These are phyloP conservation scores for Schrankia costaestrigalis DNA, from an alignment of 2,888 invertebrate species.

Conservation along the genomic window DNA sequence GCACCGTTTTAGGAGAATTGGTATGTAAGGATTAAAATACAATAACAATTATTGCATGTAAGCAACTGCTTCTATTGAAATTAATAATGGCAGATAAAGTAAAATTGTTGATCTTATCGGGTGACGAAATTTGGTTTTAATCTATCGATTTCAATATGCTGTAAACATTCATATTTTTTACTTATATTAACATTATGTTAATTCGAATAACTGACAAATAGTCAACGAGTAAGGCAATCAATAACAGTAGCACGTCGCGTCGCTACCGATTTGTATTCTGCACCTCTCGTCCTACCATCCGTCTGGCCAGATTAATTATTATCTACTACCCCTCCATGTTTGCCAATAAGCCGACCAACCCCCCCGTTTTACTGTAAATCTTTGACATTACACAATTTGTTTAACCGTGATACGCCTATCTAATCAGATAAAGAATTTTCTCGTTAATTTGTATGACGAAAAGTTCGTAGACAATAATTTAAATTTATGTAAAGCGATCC, in stretches of 20 bases:
- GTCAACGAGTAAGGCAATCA: slow-evolving; percentile 27
- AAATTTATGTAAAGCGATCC: slow-evolving; percentile 33
- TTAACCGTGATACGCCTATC: slow-evolving; percentile 24
- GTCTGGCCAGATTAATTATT: slow-evolving; percentile 79
- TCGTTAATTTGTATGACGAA: slow-evolving; percentile 14
- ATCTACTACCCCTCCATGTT: slow-evolving; percentile 67
- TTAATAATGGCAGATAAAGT: no score
- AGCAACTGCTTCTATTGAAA: no score
- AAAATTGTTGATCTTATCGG: no score
- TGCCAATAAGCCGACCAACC: slow-evolving; percentile 66
- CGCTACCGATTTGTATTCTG: slow-evolving; percentile 68
- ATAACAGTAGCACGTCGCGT: slow-evolving; percentile 38
- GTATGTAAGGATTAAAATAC: no score
- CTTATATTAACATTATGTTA: not conserved
- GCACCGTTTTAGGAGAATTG: no score
- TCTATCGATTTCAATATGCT: no score
- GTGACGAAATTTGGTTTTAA: no score
- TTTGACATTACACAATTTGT: slow-evolving; percentile 37
- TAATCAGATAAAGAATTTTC: slow-evolving; percentile 18
- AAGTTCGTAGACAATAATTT: slow-evolving; percentile 32
- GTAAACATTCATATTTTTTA: no score
- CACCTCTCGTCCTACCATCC: slow-evolving; percentile 55
- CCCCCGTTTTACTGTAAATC: slow-evolving; percentile 64
- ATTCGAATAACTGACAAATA: slow-evolving; percentile 14
- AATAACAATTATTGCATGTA: no score